phyloP scores from a whole-genome alignment of 2,797 vertebrate genomes.

The Alectoris magna region DNA sequence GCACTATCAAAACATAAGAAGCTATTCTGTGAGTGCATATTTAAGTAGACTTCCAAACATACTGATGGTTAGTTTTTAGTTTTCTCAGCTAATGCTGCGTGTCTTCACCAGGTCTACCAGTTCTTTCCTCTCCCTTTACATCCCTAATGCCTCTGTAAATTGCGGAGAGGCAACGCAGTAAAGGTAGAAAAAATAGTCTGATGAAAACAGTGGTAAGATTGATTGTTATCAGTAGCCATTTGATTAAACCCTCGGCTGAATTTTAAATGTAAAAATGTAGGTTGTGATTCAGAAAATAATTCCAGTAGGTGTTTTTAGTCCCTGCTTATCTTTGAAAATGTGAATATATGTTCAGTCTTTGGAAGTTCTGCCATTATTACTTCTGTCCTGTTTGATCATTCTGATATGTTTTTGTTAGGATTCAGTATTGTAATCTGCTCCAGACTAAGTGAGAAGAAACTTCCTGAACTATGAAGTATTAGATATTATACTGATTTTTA shows the following conservation, averaged over 20 bases:
- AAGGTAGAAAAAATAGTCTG: neutral
- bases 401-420: neutral
- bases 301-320: neutral
- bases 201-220: neutral
- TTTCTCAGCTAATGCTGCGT: neutral
- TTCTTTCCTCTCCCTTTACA: too few relatives aligned
- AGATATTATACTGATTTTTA: fast-evolving
- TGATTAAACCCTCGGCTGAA: neutral
- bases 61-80: too few relatives aligned
- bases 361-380: neutral
- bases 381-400: neutral
- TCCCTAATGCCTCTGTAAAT: neutral
- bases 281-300: neutral
- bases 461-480: neutral
- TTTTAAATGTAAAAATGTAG: neutral
- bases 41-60: neutral
- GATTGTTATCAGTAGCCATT: neutral
- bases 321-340: neutral
- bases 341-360: neutral
- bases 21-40: too few relatives aligned
- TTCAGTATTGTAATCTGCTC: neutral
- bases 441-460: neutral
- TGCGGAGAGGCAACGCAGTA: neutral
- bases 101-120: neutral
- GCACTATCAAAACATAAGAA: neutral